A percentile compares a stretch with the other conserved stretches of the same genome.
Conservation (phyloP, 1,140 invertebrate species). For the Neodiprion pinetum region DNA sequence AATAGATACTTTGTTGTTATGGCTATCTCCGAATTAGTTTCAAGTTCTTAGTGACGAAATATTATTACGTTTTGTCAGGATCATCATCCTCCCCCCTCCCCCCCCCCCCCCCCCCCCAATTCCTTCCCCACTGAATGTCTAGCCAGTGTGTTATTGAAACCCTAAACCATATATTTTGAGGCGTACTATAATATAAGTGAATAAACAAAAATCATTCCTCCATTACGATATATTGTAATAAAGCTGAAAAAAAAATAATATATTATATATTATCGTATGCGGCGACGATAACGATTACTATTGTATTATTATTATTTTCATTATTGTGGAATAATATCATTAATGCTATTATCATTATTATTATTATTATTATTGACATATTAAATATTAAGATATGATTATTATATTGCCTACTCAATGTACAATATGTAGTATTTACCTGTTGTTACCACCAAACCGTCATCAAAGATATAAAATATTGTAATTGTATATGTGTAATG, state of each 20-base stretch:
- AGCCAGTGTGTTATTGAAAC: background rate
- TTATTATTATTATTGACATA: conserved; percentile 35
- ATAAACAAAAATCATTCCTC: conserved; percentile 13
- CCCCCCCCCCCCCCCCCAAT: background rate
- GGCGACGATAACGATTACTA: conserved; percentile 13
- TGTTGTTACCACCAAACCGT: conserved; percentile 65
- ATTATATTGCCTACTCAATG: conserved; percentile 60
- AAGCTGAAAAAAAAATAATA: conserved; percentile 6
- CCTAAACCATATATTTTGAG: background rate
- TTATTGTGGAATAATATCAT: background rate
- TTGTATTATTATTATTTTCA: background rate
- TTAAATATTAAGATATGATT: conserved; percentile 58
- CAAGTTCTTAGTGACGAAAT: no score
- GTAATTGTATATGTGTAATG: conserved; percentile 54
- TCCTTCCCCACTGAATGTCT: background rate
- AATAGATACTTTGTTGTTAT: no score
- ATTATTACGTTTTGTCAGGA: background rate
- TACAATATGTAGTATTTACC: conserved; percentile 66
- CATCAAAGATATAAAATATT: conserved; percentile 64
- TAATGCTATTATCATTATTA: conserved; percentile 25
- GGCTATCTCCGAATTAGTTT: no score
- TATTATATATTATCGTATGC: conserved; percentile 3
- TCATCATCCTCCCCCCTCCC: background rate
- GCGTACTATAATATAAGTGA: background rate
- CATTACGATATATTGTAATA: conserved; percentile 9